These are phyloP conservation scores for Erpornis zantholeuca DNA, from an alignment of 2,113 vertebrate species.

Conservation along the genomic window DNA sequence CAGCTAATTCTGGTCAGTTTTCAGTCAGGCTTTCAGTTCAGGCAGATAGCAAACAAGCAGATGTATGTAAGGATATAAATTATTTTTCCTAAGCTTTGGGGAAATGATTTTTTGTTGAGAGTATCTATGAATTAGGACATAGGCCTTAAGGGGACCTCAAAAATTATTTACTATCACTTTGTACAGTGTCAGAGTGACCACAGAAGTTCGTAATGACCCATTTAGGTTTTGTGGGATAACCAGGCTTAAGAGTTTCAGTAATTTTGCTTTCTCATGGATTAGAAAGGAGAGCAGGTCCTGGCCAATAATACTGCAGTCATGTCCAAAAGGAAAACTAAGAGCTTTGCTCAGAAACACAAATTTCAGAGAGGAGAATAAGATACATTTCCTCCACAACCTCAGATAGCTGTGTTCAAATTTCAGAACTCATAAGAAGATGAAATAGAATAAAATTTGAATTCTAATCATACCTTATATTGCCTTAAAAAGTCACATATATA, in stretches of 20 bases:
- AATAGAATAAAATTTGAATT: not conserved
- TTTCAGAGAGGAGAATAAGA: not conserved
- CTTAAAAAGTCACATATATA: not conserved
- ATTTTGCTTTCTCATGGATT: not conserved
- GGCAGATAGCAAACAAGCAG: not conserved
- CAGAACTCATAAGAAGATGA: not conserved
- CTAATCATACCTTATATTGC: not conserved
- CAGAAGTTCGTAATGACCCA: not conserved
- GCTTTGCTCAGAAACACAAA: not conserved
- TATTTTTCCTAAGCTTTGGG: constrained; percentile 1
- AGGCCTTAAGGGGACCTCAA: not conserved
- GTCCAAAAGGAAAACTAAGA: not conserved
- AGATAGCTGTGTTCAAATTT: not conserved
- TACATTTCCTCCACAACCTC: not conserved
- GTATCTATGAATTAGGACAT: not conserved
- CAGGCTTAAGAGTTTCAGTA: not conserved
- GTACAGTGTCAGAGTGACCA: not conserved
- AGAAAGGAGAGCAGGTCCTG: not conserved
- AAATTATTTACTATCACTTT: not conserved
- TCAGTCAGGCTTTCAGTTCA: not conserved
- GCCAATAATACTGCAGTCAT: not conserved
- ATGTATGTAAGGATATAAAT: not conserved
- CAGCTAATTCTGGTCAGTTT: not conserved
- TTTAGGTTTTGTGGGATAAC: not conserved
- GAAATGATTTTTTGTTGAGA: not conserved